Conservation (phyloP, 2,113 vertebrate species). For the Progne subis region DNA sequence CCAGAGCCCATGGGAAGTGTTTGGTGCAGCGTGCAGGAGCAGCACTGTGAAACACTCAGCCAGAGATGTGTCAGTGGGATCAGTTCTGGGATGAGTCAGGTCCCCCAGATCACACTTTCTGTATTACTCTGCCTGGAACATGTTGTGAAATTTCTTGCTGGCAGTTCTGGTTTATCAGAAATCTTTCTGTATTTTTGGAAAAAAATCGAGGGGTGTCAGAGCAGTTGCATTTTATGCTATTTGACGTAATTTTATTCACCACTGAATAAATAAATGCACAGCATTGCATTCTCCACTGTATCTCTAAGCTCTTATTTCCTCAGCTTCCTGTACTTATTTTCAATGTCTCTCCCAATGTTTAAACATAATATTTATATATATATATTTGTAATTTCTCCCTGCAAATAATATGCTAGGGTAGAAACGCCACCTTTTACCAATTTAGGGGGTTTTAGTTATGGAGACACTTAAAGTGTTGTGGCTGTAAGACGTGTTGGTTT, state of each 20-base stretch:
- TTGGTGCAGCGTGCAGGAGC: background rate
- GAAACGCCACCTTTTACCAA: background rate
- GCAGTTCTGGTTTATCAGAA: constrained; percentile 43
- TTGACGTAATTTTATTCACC: background rate
- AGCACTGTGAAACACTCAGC: background rate
- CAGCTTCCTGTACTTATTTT: background rate
- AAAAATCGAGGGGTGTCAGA: background rate
- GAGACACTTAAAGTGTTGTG: background rate
- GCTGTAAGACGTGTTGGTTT: background rate
- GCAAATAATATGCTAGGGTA: background rate
- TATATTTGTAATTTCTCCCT: background rate
- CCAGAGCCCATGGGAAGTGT: background rate
- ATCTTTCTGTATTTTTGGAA: background rate
- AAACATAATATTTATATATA: background rate
- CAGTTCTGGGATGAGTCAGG: constrained; percentile 55
- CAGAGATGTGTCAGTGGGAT: constrained; percentile 18
- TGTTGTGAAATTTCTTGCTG: background rate
- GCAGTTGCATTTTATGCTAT: background rate
- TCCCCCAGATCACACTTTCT: background rate
- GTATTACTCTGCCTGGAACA: constrained; percentile 50
- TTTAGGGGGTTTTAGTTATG: background rate
- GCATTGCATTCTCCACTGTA: background rate
- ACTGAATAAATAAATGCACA: background rate
- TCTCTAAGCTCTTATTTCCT: background rate
- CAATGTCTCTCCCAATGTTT: background rate